phyloP scores from a whole-genome alignment of 2,113 vertebrate species.

The Nicator chloris region DNA sequence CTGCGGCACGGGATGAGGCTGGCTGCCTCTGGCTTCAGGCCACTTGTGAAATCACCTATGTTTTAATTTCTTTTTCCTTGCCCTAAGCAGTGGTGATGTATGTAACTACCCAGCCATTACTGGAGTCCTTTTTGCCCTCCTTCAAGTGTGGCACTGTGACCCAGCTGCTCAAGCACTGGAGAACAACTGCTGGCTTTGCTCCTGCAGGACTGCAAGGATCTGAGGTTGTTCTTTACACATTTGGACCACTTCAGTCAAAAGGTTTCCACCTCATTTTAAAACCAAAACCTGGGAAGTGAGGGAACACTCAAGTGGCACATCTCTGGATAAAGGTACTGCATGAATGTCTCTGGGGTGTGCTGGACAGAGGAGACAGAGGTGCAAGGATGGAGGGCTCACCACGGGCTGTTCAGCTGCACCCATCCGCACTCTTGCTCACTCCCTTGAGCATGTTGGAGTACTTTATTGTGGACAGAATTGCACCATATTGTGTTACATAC shows the following conservation, averaged over 20 bases:
- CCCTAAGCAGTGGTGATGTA: not conserved
- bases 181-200: not conserved
- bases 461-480: constrained; percentile 1
- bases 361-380: not conserved
- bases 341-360: not conserved
- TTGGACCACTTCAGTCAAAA: not conserved
- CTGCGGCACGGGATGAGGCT: not conserved
- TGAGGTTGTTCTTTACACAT: not conserved
- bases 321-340: not conserved
- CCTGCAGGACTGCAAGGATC: not conserved
- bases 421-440: not conserved
- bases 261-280: not conserved
- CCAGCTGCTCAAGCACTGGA: not conserved
- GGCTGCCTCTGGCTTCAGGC: not conserved
- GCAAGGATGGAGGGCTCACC: not conserved
- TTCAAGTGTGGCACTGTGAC: not conserved
- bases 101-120: not conserved
- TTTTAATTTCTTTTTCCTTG: not conserved
- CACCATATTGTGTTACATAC: constrained; percentile 45
- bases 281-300: not conserved
- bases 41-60: not conserved
- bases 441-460: not conserved
- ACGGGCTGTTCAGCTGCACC: not conserved
- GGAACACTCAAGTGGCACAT: not conserved
- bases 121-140: not conserved